Percentiles rank a stretch among this genome's conserved stretches.
These are phyloP conservation scores for Drosophila nigritarsus DNA, from an alignment of 2,888 invertebrate species.

Conservation along the genomic window DNA sequence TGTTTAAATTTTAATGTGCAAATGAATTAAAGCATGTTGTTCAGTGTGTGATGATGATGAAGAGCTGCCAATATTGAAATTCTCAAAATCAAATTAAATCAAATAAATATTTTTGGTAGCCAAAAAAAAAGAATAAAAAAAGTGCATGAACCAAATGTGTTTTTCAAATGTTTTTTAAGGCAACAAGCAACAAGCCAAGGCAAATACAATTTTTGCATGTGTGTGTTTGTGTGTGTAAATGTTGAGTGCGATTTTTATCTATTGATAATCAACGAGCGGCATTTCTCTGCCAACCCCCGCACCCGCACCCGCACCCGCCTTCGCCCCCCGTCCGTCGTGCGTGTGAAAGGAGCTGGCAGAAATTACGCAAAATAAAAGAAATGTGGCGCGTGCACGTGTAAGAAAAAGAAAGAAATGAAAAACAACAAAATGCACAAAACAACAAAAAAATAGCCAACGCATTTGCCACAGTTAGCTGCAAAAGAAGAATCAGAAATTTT, in stretches of 20 bases:
- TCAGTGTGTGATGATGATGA: slow-evolving; percentile 27
- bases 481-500: slow-evolving; percentile 37
- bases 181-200: slow-evolving; percentile 33
- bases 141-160: slow-evolving; percentile 41
- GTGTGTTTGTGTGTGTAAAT: slow-evolving; percentile 35
- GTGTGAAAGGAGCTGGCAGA: slow-evolving; percentile 41
- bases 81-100: slow-evolving; percentile 3
- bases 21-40: slow-evolving; percentile 30
- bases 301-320: slow-evolving; percentile 7
- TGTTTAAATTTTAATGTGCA: slow-evolving; percentile 29
- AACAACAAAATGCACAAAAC: slow-evolving; percentile 57
- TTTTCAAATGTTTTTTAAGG: slow-evolving; percentile 41
- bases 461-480: slow-evolving; percentile 61
- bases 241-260: slow-evolving; percentile 42
- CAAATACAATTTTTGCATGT: slow-evolving; percentile 55
- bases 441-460: slow-evolving; percentile 61
- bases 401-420: slow-evolving; percentile 29
- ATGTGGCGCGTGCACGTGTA: slow-evolving; percentile 78
- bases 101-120: slow-evolving; percentile 24
- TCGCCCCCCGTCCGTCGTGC: slow-evolving; percentile 24
- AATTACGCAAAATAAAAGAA: slow-evolving; percentile 41
- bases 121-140: slow-evolving; percentile 17
- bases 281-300: slow-evolving; percentile 28
- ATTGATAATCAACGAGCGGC: slow-evolving; percentile 49
- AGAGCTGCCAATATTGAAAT: slow-evolving; percentile 33